Evolutionary conservation across 2,113 vertebrate genomes (phyloP).

Genomic region (Epinephelus fuscoguttatus): DNA sequence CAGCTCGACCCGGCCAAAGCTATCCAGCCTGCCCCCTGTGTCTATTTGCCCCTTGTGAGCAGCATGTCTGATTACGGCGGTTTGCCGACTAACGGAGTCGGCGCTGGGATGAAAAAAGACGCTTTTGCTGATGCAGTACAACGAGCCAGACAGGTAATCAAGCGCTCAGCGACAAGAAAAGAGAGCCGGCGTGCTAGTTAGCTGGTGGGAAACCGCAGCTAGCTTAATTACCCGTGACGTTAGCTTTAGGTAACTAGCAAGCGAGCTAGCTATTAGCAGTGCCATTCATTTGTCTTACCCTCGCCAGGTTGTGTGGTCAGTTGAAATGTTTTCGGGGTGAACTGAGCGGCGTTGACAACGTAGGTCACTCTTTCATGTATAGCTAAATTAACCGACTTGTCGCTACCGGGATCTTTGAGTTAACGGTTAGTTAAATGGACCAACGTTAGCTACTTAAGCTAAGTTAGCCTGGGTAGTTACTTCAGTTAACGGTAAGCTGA

Average conservation of each 20-base stretch:
- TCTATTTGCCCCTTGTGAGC: slow-evolving; percentile 55
- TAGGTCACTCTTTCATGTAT: background rate
- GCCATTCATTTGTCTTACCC: slow-evolving; percentile 37
- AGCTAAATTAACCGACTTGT: background rate
- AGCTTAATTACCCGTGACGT: slow-evolving; percentile 52
- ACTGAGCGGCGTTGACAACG: background rate
- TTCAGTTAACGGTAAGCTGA: slow-evolving; percentile 2
- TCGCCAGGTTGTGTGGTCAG: background rate
- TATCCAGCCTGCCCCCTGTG: slow-evolving; percentile 51
- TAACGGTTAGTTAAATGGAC: background rate
- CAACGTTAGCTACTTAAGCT: slow-evolving; percentile 1
- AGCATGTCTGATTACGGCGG: slow-evolving; percentile 87
- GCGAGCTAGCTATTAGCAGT: slow-evolving; percentile 17
- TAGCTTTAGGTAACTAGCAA: slow-evolving; percentile 45
- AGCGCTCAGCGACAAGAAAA: background rate
- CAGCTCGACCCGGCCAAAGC: slow-evolving; percentile 76
- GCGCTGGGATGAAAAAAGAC: slow-evolving; percentile 88
- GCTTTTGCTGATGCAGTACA: slow-evolving; percentile 94
- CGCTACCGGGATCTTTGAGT: background rate
- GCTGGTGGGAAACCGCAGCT: slow-evolving; percentile 43
- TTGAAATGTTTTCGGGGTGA: background rate
- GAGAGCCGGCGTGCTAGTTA: slow-evolving; percentile 35
- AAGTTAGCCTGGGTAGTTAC: slow-evolving; percentile 16
- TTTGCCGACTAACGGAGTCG: slow-evolving; percentile 84
- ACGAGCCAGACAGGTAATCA: slow-evolving; percentile 91